These are phyloP conservation scores for Perithous albicinctus DNA, from an alignment of 2,888 invertebrate genomes.

Conservation along the genomic window DNA sequence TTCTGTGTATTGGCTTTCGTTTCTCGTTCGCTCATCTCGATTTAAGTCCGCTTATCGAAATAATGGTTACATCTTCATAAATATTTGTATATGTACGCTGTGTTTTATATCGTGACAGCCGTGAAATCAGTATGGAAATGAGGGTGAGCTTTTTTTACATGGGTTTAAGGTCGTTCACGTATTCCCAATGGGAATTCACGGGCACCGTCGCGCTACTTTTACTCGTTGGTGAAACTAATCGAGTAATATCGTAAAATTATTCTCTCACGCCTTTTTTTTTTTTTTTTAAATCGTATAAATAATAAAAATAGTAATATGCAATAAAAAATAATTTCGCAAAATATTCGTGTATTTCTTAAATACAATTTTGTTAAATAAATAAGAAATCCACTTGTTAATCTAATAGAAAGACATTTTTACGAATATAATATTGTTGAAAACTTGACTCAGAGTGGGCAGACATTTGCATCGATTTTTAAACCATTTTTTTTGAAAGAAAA, in stretches of 20 bases:
- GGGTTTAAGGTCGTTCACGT: constrained; percentile 22
- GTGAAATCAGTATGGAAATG: constrained; percentile 83
- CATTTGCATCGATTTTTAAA: too few relatives aligned
- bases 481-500: too few relatives aligned
- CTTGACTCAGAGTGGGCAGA: too few relatives aligned
- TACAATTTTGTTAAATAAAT: too few relatives aligned
- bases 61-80: constrained; percentile 85
- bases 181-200: constrained; percentile 34
- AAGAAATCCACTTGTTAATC: too few relatives aligned
- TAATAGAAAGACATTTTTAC: too few relatives aligned
- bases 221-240: constrained; percentile 2
- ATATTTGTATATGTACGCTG: constrained; percentile 79
- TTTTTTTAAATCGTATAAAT: background rate
- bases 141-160: constrained; percentile 66
- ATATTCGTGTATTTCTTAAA: too few relatives aligned
- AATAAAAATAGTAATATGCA: background rate
- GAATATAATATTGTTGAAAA: too few relatives aligned
- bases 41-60: constrained; percentile 83
- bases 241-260: constrained; percentile 5
- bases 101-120: constrained; percentile 78
- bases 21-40: constrained; percentile 71
- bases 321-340: background rate
- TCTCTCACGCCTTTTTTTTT: background rate
- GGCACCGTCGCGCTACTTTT: constrained; percentile 12
- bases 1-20: constrained; percentile 35